These are phyloP conservation scores for Spodoptera litura DNA, from an alignment of 1,140 invertebrate genomes.

Conservation along the genomic window DNA sequence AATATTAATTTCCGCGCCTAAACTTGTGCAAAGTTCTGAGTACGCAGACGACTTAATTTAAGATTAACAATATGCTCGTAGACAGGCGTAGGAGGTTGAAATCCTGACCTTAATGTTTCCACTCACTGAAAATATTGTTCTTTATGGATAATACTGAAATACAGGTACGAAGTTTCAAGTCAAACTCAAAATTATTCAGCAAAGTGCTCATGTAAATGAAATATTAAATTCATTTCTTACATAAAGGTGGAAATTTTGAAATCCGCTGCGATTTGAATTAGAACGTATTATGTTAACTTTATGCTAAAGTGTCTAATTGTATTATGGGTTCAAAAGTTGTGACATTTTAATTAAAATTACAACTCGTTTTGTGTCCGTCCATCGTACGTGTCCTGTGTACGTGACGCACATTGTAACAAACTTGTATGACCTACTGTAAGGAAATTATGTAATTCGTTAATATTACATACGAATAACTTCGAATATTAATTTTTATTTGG, in stretches of 20 bases:
- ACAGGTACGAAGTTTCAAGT: conserved; percentile 24
- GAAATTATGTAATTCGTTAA: conserved; percentile 37
- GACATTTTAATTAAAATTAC: conserved; percentile 81
- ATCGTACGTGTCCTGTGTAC: conserved; percentile 69
- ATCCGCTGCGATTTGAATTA: conserved; percentile 26
- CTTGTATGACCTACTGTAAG: conserved; percentile 46
- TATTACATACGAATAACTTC: conserved; percentile 20
- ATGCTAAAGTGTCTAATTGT: conserved; percentile 53
- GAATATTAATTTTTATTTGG: conserved; percentile 4
- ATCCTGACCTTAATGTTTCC: conserved; percentile 27
- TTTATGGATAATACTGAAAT: conserved; percentile 26
- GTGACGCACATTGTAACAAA: conserved; percentile 73
- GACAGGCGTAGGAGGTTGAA: not conserved
- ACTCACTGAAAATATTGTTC: conserved; percentile 12
- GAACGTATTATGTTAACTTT: conserved; percentile 40
- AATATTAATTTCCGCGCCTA: conserved; percentile 10
- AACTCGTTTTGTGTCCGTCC: conserved; percentile 69
- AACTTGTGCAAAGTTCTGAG: conserved; percentile 3
- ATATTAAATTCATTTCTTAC: conserved; percentile 34
- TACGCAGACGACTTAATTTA: conserved; percentile 9
- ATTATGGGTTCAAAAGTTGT: conserved; percentile 72
- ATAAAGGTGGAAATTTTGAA: conserved; percentile 29
- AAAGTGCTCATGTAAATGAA: conserved; percentile 28
- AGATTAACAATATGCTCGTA: conserved; percentile 7
- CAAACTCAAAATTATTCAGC: conserved; percentile 30